Base-by-base conservation (phyloP, 2,888 invertebrate genomes). In the Meteorus cinctellus region DNA sequence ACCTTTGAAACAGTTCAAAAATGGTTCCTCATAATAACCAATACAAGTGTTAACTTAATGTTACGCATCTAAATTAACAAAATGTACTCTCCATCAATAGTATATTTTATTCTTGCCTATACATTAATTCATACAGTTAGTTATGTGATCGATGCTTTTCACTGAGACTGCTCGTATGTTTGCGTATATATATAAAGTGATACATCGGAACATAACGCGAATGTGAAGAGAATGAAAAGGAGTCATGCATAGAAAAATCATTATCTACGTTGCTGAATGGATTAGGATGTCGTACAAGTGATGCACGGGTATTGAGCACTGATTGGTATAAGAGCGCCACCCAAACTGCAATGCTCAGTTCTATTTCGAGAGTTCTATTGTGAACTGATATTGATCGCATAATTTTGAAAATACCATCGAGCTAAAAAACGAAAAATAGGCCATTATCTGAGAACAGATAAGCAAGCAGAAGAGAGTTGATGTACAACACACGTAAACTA, bases 271-370 rank as follows among this genome's bases (percentile, higher is more conserved):
- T 76, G 74, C 80, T 86, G 86, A 87, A 82, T 81, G 85, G 85
- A 86, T 88, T 88, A 86, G 29, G 88, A 88, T 86, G 80, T 84
- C 86, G 75, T 74, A 65, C 55, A 81, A 81, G 45, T 72, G 67
- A 60, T 76, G 55, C 75, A 72, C 76, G 83, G 82, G 85, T 82
- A 84, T 63, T 76, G 65, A 72, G 78, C 65, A 73, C 75, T 60
- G 60, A 80, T 80, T 79, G 75, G 80, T 87, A 88, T 86, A 88
- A 87, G 79, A 77, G 65, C 73, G 75, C 48, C 62, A 19, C 36
- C 34, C 16, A 31, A 24, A 29, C 66, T 62, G 31, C 59, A 76
- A 73, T 77, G 36, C 31, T 69, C 48, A 76, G 76, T 77, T 31
- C n/a, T 65, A 27, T 62, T 27, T 62, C 36, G 62, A 45, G 31